phyloP scores from a whole-genome alignment of 2,113 vertebrate species.

The Catharus bicknelli region DNA sequence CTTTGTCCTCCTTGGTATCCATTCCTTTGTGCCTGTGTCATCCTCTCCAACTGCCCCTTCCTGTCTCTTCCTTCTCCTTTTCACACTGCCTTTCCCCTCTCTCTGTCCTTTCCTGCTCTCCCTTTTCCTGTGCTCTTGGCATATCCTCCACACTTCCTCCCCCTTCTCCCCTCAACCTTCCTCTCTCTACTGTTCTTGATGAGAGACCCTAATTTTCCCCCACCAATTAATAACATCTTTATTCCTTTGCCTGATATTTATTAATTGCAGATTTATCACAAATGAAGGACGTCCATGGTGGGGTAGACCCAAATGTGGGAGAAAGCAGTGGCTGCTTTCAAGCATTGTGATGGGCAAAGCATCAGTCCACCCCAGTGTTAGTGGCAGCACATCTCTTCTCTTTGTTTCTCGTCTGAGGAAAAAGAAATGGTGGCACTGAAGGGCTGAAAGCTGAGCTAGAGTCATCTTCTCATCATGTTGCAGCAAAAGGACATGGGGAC shows the following conservation, averaged over 20 bases:
- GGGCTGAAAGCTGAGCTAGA: background rate
- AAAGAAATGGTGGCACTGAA: fast-evolving
- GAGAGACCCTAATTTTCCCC: background rate
- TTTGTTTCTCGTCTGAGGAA: background rate
- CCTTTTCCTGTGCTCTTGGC: background rate
- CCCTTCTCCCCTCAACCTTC: background rate
- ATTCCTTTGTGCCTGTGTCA: background rate
- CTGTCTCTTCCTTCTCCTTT: background rate
- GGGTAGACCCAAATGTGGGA: background rate
- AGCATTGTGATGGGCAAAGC: fast-evolving
- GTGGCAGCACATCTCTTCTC: background rate
- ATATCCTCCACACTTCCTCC: background rate
- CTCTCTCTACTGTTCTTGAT: background rate
- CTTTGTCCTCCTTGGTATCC: background rate
- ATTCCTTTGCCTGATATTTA: background rate
- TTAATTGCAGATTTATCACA: background rate
- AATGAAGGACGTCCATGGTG: background rate
- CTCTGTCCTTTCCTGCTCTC: background rate
- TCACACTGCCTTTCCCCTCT: background rate
- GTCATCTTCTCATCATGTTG: fast-evolving
- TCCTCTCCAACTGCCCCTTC: background rate
- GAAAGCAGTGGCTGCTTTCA: background rate
- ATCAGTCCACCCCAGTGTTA: too few species aligned
- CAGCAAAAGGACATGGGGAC: background rate
- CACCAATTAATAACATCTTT: background rate